Conservation (phyloP, 2,888 invertebrate species). For the Caenorhabditis sinica region DNA sequence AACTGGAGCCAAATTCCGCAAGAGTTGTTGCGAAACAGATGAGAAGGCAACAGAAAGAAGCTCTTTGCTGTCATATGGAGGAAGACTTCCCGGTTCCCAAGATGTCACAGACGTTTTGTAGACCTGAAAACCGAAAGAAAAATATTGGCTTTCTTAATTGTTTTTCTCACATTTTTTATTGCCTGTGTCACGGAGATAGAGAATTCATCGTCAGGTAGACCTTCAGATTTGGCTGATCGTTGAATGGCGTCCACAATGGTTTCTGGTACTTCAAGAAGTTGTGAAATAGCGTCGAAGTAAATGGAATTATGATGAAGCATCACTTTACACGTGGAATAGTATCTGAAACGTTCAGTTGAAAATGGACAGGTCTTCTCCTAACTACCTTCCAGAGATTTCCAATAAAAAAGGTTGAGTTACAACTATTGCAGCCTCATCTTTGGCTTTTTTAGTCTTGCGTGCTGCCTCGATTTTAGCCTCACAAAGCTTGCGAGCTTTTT, state of each 20-base stretch:
- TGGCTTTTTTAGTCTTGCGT: constrained; percentile 54
- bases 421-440: constrained; percentile 56
- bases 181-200: constrained; percentile 47
- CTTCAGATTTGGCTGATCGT: constrained; percentile 46
- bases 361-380: not conserved
- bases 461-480: constrained; percentile 46
- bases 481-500: constrained; percentile 49
- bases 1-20: constrained; percentile 55
- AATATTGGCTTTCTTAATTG: not conserved
- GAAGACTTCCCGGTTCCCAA: constrained; percentile 51
- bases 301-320: constrained; percentile 47
- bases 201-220: constrained; percentile 50
- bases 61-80: constrained; percentile 53
- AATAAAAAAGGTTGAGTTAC: constrained; percentile 71
- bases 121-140: constrained; percentile 25
- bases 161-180: constrained; percentile 55
- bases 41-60: constrained; percentile 51
- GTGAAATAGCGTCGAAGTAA: constrained; percentile 64
- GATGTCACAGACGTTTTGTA: constrained; percentile 37
- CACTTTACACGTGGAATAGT: constrained; percentile 55
- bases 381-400: constrained; percentile 44
- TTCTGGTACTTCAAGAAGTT: constrained; percentile 61
- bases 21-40: constrained; percentile 60
- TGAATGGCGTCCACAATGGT: constrained; percentile 57
- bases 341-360: constrained; percentile 15